These are phyloP conservation scores for Drosophila subobscura DNA, from an alignment of 1,140 invertebrate species.

Conservation along the genomic window DNA sequence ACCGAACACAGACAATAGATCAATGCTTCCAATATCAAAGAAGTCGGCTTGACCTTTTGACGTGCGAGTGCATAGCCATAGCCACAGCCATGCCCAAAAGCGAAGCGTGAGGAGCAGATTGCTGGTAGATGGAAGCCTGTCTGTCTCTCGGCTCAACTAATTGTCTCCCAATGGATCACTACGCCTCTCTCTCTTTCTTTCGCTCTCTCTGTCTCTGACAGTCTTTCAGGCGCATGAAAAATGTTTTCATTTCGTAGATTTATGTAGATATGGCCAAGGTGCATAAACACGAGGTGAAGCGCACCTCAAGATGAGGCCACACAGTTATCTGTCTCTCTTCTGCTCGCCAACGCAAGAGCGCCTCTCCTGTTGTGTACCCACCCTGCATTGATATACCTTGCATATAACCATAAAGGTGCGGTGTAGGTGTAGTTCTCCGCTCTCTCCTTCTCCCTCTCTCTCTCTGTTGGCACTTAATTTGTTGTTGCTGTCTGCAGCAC, in stretches of 20 bases:
- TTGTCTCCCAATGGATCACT: conserved; percentile 68
- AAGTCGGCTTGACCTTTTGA: conserved; percentile 76
- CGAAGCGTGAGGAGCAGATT: conserved; percentile 8
- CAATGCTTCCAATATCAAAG: conserved; percentile 76
- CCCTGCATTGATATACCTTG: no score
- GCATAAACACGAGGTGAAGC: no score
- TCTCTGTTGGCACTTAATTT: conserved; percentile 72
- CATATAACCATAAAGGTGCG: conserved; percentile 24
- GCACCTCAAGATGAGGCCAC: no score
- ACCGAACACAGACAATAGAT: conserved; percentile 62
- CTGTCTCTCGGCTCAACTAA: conserved; percentile 63
- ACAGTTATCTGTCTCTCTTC: no score
- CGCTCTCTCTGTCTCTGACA: conserved; percentile 20
- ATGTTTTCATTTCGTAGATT: conserved; percentile 76
- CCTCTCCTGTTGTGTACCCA: no score
- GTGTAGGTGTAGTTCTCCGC: conserved; percentile 22
- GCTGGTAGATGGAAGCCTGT: conserved; percentile 72
- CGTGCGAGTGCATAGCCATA: conserved; percentile 33
- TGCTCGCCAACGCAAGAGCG: no score
- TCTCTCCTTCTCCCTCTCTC: conserved; percentile 20
- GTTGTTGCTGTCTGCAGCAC: conserved; percentile 67
- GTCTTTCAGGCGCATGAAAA: conserved; percentile 69
- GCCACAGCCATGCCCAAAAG: not conserved
- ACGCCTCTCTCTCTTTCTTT: conserved; percentile 25
- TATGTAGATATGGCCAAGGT: conserved; percentile 56